These are phyloP conservation scores for Chalcosyrphus nemorum DNA, from an alignment of 2,888 invertebrate genomes.

Conservation along the genomic window DNA sequence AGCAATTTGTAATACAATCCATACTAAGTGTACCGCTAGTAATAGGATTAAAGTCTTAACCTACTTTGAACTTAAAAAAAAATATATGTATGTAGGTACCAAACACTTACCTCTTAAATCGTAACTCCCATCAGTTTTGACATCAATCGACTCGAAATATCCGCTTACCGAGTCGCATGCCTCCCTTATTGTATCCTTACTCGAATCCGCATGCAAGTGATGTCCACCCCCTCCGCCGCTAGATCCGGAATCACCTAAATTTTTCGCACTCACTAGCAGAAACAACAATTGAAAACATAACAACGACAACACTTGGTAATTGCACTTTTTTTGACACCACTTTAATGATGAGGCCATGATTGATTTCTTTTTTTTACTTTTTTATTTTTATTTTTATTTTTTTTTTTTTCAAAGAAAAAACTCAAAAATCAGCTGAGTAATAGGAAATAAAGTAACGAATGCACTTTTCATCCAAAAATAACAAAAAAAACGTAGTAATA, in stretches of 20 bases:
- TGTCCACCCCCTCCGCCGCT: slow-evolving; percentile 13
- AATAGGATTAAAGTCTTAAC: slow-evolving; percentile 45
- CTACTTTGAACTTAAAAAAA: neutral
- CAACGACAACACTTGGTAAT: slow-evolving; percentile 63
- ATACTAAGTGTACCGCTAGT: slow-evolving; percentile 8
- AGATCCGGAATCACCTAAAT: slow-evolving; percentile 38
- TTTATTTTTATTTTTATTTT: slow-evolving; percentile 11
- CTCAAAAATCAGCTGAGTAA: slow-evolving; percentile 40
- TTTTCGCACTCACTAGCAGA: slow-evolving; percentile 57
- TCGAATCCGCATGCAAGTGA: slow-evolving; percentile 61
- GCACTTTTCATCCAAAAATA: slow-evolving; percentile 56
- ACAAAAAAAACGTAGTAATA: slow-evolving; percentile 5
- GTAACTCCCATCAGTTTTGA: slow-evolving; percentile 78
- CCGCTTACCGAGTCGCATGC: slow-evolving; percentile 78
- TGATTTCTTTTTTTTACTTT: slow-evolving; percentile 16
- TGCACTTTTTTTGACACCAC: slow-evolving; percentile 69
- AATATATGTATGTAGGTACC: neutral
- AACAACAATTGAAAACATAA: slow-evolving; percentile 65
- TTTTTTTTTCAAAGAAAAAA: slow-evolving; percentile 5
- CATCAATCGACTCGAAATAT: slow-evolving; percentile 80
- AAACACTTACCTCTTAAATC: slow-evolving; percentile 79
- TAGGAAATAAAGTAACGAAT: slow-evolving; percentile 44
- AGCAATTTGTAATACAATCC: slow-evolving; percentile 20
- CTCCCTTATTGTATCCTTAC: slow-evolving; percentile 74
- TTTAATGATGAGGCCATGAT: slow-evolving; percentile 66